Evolutionary conservation across 2,113 vertebrate genomes (phyloP), one percentile per base, ranked within the genome.

Genomic region (Zapornia atra): DNA sequence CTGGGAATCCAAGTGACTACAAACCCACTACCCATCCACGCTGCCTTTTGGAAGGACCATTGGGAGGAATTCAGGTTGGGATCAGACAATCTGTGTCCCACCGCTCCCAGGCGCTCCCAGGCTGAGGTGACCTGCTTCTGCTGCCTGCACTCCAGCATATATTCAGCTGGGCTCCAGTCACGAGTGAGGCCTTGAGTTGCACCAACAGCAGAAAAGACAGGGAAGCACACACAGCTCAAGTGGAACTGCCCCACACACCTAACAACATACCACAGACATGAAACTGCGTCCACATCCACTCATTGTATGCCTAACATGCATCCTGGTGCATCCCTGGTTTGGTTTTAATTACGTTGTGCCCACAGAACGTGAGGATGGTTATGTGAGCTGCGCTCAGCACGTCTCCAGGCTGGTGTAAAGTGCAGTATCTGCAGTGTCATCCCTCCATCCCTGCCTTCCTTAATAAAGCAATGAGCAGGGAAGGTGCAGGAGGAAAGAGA

Each of bases 221-320:
- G 44, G 10, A 86, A 88, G 83, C 1, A 19, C 65, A 46, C 0
- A 9, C 33, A 12, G 50, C 25, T 86, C 57, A 40, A 50, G 44
- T 5, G 15, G 69, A 28, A 28, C 19, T 78, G 36, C 11, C 44
- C 24, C 28, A 25, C 10, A 13, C 33, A 29, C 5, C 7, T 34
- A 8, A 13, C 9, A 53, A 51, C 19, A 21, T 12, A 21, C 9
- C 1, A 31, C 15, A 63, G 57, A 40, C 0, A 7, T 4, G 75
- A 48, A 46, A 73, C 72, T 80, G 2, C 8, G 13, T 9, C 53
- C 0, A 1, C 3, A 31, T 13, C 59, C 75, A 44, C 46, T 44
- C 60, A 65, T 13, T 18, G 16, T 18, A 15, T 2, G n/a, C 10
- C 50, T 16, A 60, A 66, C 5, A 5, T 0, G 3, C 0, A 2